phyloP scores from a whole-genome alignment of 2,888 invertebrate genomes.

The Ligdia adustata region DNA sequence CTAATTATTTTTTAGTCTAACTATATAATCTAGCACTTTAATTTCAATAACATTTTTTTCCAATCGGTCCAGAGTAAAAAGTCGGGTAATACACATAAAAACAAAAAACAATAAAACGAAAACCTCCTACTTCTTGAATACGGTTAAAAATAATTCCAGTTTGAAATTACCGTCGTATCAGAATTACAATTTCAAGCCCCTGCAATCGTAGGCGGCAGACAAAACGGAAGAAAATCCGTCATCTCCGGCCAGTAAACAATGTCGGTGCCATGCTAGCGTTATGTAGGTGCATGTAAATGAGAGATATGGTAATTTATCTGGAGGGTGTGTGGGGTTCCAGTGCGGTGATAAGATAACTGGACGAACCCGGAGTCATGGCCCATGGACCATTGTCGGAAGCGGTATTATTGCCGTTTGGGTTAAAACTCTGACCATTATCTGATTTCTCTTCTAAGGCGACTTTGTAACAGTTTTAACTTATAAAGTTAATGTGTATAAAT shows the following conservation, averaged over 20 bases:
- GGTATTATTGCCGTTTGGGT: constrained; percentile 30
- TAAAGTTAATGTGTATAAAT: too few relatives aligned
- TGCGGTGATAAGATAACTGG: constrained; percentile 72
- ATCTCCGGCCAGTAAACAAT: constrained; percentile 77
- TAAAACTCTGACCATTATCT: constrained; percentile 10
- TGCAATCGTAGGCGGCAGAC: constrained; percentile 46
- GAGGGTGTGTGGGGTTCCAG: constrained; percentile 47
- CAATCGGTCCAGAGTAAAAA: too few relatives aligned
- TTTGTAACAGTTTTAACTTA: background rate
- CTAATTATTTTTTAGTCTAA: too few relatives aligned
- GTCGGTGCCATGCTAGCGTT: constrained; percentile 46
- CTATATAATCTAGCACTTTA: too few relatives aligned
- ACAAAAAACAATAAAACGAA: too few relatives aligned
- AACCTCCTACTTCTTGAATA: too few relatives aligned
- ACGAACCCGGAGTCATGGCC: constrained; percentile 67
- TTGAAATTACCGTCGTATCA: too few relatives aligned
- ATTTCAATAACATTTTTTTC: too few relatives aligned
- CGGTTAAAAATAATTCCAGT: too few relatives aligned
- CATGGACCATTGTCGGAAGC: constrained; percentile 33
- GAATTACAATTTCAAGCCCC: constrained; percentile 37
- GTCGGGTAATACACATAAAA: too few relatives aligned
- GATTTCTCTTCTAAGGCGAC: background rate
- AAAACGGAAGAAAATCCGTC: constrained; percentile 81
- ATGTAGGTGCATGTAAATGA: constrained; percentile 77
- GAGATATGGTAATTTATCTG: constrained; percentile 78